These are phyloP conservation scores for Ophion obscuratus DNA, from an alignment of 2,888 invertebrate species.

Conservation along the genomic window DNA sequence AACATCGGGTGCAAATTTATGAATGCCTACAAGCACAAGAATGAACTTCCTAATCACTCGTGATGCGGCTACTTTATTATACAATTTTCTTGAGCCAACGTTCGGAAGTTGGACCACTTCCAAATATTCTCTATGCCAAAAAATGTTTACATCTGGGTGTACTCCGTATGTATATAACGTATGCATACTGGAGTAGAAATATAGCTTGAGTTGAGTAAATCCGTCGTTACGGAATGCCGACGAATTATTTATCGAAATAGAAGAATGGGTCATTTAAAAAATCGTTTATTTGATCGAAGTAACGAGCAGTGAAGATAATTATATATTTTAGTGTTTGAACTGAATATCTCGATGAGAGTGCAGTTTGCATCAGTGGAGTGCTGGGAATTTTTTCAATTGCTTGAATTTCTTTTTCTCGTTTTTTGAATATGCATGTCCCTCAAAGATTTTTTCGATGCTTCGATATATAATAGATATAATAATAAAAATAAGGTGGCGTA, in stretches of 20 bases:
- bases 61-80: neutral
- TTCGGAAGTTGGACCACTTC: neutral
- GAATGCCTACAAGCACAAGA: neutral
- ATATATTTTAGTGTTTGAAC: too few species aligned
- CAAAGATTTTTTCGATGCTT: too few species aligned
- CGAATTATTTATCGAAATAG: neutral
- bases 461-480: too few species aligned
- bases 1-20: neutral
- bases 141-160: neutral
- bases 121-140: neutral
- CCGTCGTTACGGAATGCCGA: neutral
- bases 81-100: neutral
- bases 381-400: too few species aligned
- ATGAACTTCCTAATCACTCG: neutral
- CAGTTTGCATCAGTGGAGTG: too few species aligned
- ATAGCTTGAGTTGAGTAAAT: neutral
- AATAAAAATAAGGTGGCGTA: too few species aligned
- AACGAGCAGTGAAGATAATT: too few species aligned
- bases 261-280: too few species aligned
- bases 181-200: neutral
- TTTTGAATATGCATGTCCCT: too few species aligned
- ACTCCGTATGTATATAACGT: neutral
- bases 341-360: too few species aligned
- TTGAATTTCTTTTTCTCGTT: too few species aligned
- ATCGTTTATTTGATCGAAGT: too few species aligned